Evolutionary conservation across 2,113 vertebrate species (phyloP).

Genomic region (Tupaia tana): DNA sequence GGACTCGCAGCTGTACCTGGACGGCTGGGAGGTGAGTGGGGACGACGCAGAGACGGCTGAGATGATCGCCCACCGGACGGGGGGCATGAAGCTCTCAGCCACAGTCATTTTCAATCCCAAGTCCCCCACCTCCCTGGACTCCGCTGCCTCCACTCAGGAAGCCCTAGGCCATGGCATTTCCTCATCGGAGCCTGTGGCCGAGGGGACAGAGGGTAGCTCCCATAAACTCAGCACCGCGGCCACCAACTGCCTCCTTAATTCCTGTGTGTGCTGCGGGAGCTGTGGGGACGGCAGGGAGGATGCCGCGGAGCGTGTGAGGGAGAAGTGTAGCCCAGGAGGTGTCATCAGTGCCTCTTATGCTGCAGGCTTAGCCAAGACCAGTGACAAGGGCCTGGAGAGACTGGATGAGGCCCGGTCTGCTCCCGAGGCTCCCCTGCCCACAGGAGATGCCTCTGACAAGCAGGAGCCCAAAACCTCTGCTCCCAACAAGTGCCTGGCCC

Average conservation of each 20-base stretch:
- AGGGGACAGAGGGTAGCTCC: slow-evolving; percentile 80
- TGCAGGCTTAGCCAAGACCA: slow-evolving; percentile 83
- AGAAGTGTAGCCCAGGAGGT: slow-evolving; percentile 82
- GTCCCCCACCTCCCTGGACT: slow-evolving; percentile 88
- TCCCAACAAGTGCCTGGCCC: slow-evolving; percentile 91
- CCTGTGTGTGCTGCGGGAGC: slow-evolving; percentile 96
- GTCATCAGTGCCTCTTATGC: slow-evolving; percentile 84
- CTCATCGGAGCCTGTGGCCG: slow-evolving; percentile 67
- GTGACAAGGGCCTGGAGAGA: slow-evolving; percentile 81
- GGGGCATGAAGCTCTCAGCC: slow-evolving; percentile 98
- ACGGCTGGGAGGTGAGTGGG: slow-evolving; percentile 90
- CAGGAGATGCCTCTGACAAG: slow-evolving; percentile 77
- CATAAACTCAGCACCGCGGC: slow-evolving; percentile 89
- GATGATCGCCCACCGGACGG: slow-evolving; percentile 95
- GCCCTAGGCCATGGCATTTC: slow-evolving; percentile 60
- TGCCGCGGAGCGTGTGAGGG: slow-evolving; percentile 78
- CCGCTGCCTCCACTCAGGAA: slow-evolving; percentile 71
- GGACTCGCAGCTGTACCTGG: slow-evolving; percentile 86
- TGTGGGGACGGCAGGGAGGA: slow-evolving; percentile 92
- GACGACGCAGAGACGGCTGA: slow-evolving; percentile 92
- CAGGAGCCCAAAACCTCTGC: slow-evolving; percentile 79
- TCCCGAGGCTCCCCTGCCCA: slow-evolving; percentile 78
- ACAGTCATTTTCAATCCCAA: slow-evolving; percentile 98
- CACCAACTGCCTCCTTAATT: slow-evolving; percentile 94
- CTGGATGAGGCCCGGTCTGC: slow-evolving; percentile 77